phyloP scores from a whole-genome alignment of 2,888 invertebrate species.

The Ptilodon capucinus region DNA sequence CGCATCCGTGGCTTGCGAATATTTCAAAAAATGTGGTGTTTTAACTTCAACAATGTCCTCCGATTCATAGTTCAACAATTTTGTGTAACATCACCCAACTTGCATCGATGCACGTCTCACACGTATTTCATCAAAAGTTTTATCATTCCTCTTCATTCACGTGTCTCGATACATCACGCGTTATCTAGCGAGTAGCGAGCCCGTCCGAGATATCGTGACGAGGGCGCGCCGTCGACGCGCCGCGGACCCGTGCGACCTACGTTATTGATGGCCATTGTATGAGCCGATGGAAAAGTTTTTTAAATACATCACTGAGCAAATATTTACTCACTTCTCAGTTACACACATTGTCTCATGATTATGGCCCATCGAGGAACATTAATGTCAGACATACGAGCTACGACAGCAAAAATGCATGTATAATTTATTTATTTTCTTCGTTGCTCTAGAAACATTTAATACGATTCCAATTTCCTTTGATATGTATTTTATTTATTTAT shows the following conservation, averaged over 20 bases:
- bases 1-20: conserved; percentile 14
- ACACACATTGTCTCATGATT: no score
- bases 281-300: conserved; percentile 13
- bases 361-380: no score
- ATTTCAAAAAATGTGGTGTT: no score
- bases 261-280: conserved; percentile 38
- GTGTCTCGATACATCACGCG: conserved; percentile 26
- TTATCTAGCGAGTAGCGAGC: conserved; percentile 27
- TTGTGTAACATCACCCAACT: background rate
- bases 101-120: background rate
- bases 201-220: conserved; percentile 19
- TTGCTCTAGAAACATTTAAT: no score
- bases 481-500: no score
- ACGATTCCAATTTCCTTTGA: no score
- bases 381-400: no score
- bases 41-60: background rate
- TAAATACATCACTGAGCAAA: conserved; percentile 3
- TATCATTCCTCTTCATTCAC: conserved; percentile 5
- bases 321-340: no score
- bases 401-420: no score
- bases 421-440: no score
- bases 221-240: conserved; percentile 11
- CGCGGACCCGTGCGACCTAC: conserved; percentile 13
- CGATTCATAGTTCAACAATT: no score
- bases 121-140: background rate